A percentile compares a stretch with the other conserved stretches of the same genome.
These are phyloP conservation scores for Tenualosa ilisha DNA, from an alignment of 2,797 vertebrate species.

Conservation along the genomic window DNA sequence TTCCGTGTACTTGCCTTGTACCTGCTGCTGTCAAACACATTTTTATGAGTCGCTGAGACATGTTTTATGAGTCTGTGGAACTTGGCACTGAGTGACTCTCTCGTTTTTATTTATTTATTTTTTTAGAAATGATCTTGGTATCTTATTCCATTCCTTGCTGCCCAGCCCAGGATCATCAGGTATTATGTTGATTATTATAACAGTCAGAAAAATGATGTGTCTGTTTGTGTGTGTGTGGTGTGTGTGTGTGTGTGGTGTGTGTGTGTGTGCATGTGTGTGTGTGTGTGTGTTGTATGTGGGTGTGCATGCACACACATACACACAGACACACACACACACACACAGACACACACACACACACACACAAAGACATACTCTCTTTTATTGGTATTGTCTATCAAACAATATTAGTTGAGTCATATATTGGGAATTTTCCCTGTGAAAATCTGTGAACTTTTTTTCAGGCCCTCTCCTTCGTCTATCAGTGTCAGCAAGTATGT, in stretches of 20 bases:
- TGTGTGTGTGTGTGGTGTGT: too few relatives aligned
- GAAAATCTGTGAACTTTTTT: background rate
- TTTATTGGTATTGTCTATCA: background rate
- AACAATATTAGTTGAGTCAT: background rate
- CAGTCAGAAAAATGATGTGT: constrained; percentile 33
- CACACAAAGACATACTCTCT: background rate
- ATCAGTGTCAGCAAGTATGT: background rate
- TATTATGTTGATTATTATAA: constrained; percentile 44
- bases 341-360: constrained; percentile 3
- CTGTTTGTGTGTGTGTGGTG: too few relatives aligned
- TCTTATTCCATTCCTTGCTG: constrained; percentile 34
- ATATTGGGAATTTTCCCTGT: background rate
- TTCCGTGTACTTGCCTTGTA: constrained; percentile 45
- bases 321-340: constrained; percentile 23
- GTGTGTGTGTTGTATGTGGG: too few relatives aligned
- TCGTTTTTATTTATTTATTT: background rate
- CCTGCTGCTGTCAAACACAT: constrained; percentile 49
- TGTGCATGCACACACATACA: too few relatives aligned
- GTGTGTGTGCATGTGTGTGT: too few relatives aligned
- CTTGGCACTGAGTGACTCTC: constrained; percentile 31
- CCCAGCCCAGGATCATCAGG: constrained; percentile 34
- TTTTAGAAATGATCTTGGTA: constrained; percentile 13
- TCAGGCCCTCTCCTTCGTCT: background rate
- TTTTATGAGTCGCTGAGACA: constrained; percentile 15
- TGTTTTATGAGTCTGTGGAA: constrained; percentile 44